Evolutionary conservation across 1,140 invertebrate species (phyloP), one percentile per base, ranked within the genome.

Genomic region (Elymnias hypermnestra): DNA sequence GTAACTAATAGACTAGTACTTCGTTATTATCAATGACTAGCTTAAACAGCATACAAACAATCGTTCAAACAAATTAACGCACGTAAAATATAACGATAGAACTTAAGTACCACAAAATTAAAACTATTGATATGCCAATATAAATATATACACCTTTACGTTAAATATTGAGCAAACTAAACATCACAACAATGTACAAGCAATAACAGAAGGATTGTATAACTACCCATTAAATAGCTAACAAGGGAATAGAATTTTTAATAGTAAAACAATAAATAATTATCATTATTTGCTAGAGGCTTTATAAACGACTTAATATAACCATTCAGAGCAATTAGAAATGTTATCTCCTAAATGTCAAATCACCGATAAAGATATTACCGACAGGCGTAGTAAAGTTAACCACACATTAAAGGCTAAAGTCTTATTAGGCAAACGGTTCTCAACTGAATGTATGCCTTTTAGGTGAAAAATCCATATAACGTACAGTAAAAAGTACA

Each of bases 101-200:
- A 36, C n/a, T 1, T 36, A 21, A 36, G 12, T 21, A 6, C 13
- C 19, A n/a, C 8, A n/a, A 19, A 36, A 36, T 3, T 1, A 21
- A 12, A 41, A 47, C 56, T 45, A 40, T 53, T 77, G 73, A 81
- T 81, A 81, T 81, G 74, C 74, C 63, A 74, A 70, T 70, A 59
- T 65, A 66, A 69, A 52, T 79, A 73, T 75, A 69, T 75, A 77
- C 65, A 77, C 51, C 53, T 76, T 59, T 75, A 73, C 66, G 76
- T 22, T 29, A 36, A 55, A 61, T 47, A 54, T 41, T 51, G 46
- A 67, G 51, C 46, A 49, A 59, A 63, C 61, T 40, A 42, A 66
- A 60, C 38, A 53, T 37, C 45, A 41, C 25, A 9, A 41, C 39
- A 14, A 45, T 35, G 12, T 36, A n/a, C 22, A 12, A 53, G 36